Base-by-base conservation (phyloP, 2,113 vertebrate species). In the Cairina moschata region DNA sequence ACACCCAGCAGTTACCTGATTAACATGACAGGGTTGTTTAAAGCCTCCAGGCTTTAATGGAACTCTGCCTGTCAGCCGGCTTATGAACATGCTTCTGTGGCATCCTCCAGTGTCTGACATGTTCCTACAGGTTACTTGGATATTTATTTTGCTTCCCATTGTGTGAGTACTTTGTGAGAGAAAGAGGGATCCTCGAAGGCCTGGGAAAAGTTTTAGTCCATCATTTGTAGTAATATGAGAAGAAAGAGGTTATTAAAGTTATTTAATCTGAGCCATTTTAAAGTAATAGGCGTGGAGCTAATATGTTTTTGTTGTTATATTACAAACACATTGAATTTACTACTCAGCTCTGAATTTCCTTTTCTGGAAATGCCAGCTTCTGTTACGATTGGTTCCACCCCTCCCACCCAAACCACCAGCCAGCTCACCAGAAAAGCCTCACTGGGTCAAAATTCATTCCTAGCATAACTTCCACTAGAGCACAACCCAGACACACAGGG, bases 281-380 rank as follows among this genome's bases (percentile, higher is more conserved):
- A 95, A 93, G 71, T 69, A 94, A 90, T 29, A 85, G 76, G 36
- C 85, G 90, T 52, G 55, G 83, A 88, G 71, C 25, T 92, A 88
- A 68, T 83, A 68, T 7, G 31, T 28, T 93, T 91, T 87, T 95
- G 86, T 82, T 94, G 54, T 85, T 95, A 34, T 88, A 79, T 90
- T 93, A 80, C 48, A 92, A 97, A 92, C 91, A 95, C 67, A 93
- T 34, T 91, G 72, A 83, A 83, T 94, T 95, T 95, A 93, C 79
- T 67, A 71, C 77, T 91, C 84, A 83, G 67, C 63, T 94, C 87
- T 90, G 59, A 77, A 94, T 86, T 93, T 96, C 93, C 94, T 96
- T 94, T 91, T 93, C 93, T 96, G 93, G 91, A 95, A 97, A 94
- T 85, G 92, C 48, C 90, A 91, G 60, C 83, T 95, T 91, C 98